Conservation (phyloP, 1,140 invertebrate genomes). For the Epicauta chinensis region DNA sequence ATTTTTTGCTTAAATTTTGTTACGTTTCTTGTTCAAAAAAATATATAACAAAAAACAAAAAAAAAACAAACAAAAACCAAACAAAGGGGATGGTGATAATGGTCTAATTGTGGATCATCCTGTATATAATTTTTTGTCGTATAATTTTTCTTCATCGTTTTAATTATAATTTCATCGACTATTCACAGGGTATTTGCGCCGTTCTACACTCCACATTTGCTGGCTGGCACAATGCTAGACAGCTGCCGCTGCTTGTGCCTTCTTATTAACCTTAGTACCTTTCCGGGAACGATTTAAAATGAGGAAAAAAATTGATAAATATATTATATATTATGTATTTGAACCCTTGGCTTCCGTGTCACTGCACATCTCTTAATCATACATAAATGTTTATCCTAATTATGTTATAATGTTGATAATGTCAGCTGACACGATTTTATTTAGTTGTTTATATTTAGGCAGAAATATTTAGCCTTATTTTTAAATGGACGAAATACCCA, state of each 20-base stretch:
- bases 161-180: constrained; percentile 27
- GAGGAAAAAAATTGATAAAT: too few species aligned
- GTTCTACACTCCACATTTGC: constrained; percentile 27
- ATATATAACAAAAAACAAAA: too few species aligned
- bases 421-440: constrained; percentile 27
- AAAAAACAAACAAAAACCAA: too few species aligned
- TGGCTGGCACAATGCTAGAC: constrained; percentile 26
- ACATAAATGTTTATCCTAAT: constrained; percentile 5
- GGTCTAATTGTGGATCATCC: too few species aligned
- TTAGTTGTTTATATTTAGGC: constrained; percentile 26
- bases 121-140: too few species aligned
- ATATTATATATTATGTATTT: too few species aligned
- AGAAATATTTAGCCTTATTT: constrained; percentile 26
- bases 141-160: too few species aligned
- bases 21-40: too few species aligned
- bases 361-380: constrained; percentile 33
- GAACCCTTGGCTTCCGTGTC: constrained; percentile 33
- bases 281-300: constrained; percentile 10
- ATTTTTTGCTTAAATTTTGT: too few species aligned
- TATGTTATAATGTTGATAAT: constrained; percentile 17
- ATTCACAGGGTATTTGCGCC: constrained; percentile 39
- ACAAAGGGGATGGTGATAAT: too few species aligned
- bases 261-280: constrained; percentile 32
- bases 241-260: constrained; percentile 39
- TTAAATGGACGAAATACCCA: constrained; percentile 40